Conservation (phyloP, 1,140 invertebrate genomes). For the Bombus fervidus region DNA sequence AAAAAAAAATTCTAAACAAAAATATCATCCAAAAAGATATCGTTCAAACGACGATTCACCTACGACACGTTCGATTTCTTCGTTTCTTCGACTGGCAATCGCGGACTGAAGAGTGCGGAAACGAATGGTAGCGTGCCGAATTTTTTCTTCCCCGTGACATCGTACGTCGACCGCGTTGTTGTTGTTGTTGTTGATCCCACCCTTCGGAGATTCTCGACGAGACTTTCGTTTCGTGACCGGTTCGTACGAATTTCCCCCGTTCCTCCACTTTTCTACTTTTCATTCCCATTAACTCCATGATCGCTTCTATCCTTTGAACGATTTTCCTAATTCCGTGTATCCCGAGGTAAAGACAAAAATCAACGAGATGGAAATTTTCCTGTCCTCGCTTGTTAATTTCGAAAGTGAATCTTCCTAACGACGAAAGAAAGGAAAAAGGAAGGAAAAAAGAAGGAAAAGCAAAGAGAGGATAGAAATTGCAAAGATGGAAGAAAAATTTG, state of each 20-base stretch:
- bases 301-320: neutral
- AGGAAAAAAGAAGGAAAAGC: accelerated
- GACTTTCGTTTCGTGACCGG: constrained; percentile 35
- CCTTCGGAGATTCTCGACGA: constrained; percentile 50
- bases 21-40: neutral
- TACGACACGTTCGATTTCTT: constrained; percentile 58
- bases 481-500: neutral
- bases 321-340: constrained; percentile 27
- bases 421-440: neutral
- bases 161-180: constrained; percentile 53
- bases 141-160: constrained; percentile 50
- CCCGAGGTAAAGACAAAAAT: neutral
- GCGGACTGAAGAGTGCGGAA: constrained; percentile 55
- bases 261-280: neutral
- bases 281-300: neutral
- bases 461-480: neutral
- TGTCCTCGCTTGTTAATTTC: neutral
- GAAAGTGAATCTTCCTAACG: neutral
- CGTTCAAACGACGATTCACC: constrained; percentile 43
- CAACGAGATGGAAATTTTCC: too few relatives aligned
- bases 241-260: constrained; percentile 17
- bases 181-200: constrained; percentile 58
- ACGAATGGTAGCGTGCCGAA: constrained; percentile 58
- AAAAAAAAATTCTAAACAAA: neutral
- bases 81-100: constrained; percentile 63